These are phyloP conservation scores for Rhineura floridana DNA, from an alignment of 2,113 vertebrate genomes.

Conservation along the genomic window DNA sequence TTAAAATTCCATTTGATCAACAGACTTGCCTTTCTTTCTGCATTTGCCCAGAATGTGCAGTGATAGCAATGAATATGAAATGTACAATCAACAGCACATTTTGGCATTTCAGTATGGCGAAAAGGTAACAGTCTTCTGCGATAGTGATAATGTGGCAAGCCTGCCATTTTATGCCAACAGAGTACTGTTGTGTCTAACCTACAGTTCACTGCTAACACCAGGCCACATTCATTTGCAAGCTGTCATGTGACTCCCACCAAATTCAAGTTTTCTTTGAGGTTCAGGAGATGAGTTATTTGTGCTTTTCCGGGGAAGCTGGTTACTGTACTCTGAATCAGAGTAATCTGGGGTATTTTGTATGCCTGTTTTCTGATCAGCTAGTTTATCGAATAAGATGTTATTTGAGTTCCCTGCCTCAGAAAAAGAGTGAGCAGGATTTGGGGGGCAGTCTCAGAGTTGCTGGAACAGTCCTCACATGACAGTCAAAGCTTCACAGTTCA, in stretches of 20 bases:
- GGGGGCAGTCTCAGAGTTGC: slow-evolving; percentile 37
- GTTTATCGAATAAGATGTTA: slow-evolving; percentile 76
- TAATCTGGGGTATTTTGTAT: slow-evolving; percentile 46
- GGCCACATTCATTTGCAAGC: slow-evolving; percentile 46
- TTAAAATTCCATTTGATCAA: slow-evolving; percentile 30
- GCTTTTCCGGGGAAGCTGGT: slow-evolving; percentile 49
- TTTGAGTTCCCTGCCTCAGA: slow-evolving; percentile 50
- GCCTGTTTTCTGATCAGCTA: slow-evolving; percentile 60
- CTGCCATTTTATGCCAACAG: slow-evolving; percentile 34
- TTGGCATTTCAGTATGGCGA: slow-evolving; percentile 14
- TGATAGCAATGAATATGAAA: neutral
- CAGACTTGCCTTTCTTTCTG: slow-evolving; percentile 27
- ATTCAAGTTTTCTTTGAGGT: slow-evolving; percentile 62
- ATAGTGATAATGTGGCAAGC: slow-evolving; percentile 33
- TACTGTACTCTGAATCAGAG: slow-evolving; percentile 26
- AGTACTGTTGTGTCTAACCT: slow-evolving; percentile 38
- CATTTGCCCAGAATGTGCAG: slow-evolving; percentile 15
- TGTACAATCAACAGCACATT: neutral
- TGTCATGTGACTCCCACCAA: slow-evolving; percentile 33
- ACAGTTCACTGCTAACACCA: slow-evolving; percentile 56
- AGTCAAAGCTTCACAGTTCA: slow-evolving; percentile 62
- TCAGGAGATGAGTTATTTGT: slow-evolving; percentile 68
- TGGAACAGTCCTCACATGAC: slow-evolving; percentile 43
- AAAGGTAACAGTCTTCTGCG: slow-evolving; percentile 50
- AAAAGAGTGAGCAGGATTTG: slow-evolving; percentile 59